Percentiles rank a stretch among this genome's conserved stretches.
Evolutionary conservation across 2,113 vertebrate species (phyloP).

Genomic region (Solea senegalensis): DNA sequence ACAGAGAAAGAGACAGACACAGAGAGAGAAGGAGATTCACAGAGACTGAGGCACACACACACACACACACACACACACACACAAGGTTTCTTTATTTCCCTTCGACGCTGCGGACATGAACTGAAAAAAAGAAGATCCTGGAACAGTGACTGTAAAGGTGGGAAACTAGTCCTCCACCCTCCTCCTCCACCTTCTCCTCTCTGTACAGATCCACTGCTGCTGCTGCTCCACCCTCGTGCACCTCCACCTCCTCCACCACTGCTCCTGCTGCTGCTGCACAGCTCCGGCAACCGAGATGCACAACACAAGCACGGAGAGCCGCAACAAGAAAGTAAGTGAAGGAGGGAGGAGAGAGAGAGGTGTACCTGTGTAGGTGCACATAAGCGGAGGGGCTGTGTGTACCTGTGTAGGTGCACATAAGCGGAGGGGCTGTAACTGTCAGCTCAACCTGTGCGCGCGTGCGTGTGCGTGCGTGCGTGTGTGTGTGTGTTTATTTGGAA

Average conservation of each 20-base stretch:
- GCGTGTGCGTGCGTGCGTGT: not conserved
- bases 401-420: not conserved
- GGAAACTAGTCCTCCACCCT: constrained; percentile 34
- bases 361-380: no score
- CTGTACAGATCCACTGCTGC: constrained; percentile 44
- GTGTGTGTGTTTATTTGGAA: constrained; percentile 12
- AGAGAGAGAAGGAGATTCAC: constrained; percentile 38
- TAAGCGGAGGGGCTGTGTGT: not conserved
- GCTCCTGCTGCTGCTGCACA: constrained; percentile 58
- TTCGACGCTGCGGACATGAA: constrained; percentile 82
- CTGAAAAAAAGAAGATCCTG: constrained; percentile 57
- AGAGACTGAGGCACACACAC: constrained; percentile 21
- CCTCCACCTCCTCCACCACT: constrained; percentile 48
- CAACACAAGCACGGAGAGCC: constrained; percentile 75
- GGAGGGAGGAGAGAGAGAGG: not conserved
- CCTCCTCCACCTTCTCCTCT: constrained; percentile 11
- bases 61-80: not conserved
- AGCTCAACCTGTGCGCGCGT: constrained; percentile 50
- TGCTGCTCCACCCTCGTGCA: constrained; percentile 71
- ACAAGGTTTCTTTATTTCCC: constrained; percentile 23
- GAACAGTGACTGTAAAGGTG: constrained; percentile 60
- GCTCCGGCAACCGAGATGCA: constrained; percentile 83
- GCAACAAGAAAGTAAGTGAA: constrained; percentile 84
- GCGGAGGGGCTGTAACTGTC: constrained; percentile 38
- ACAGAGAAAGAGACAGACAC: constrained; percentile 33